Evolutionary conservation across 2,888 invertebrate genomes (phyloP), one percentile per base, ranked within the genome.

Genomic region (Crossocerus cetratus): DNA sequence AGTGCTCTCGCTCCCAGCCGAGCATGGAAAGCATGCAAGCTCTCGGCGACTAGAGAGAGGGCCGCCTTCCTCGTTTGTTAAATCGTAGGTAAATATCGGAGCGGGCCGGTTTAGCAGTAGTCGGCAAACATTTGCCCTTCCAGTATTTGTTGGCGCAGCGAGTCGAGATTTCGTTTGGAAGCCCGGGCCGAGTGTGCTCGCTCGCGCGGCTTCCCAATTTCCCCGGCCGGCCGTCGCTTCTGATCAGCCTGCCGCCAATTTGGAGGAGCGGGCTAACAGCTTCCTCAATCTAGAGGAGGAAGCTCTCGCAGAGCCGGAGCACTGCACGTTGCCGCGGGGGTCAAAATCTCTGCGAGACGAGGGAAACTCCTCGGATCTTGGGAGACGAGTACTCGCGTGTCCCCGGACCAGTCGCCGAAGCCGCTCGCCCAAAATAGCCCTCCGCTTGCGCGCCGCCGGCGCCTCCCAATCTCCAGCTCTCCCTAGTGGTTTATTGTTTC

Each of bases 401-500:
- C 32, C 11, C 32, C 32, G 32, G 32, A 8, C 8, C 5, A 32
- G 32, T 32, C 32, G 5, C 8, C 32, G 32, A 2, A 32, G 16
- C 16, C 16, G 49, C 8, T 11, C 49, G 1, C 49, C 49, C 4
- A 49, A 49, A 49, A 49, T 49, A 49, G 49, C n/a, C 5, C 16
- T 16, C n/a, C 8, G 49, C 14, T 14, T 49, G 49, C 16, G 49
- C 45, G 23, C n/a, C n/a, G 44, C 57, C 20, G 18, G 23, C 32
- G 45, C 13, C 20, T 23, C 53, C 11, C 65, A 49, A 58, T 63
- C 49, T 43, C 18, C 44, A 70, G 32, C 5, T 62, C 70, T 70
- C 70, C 42, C 16, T 18, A 49, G 23, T 16, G 23, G 65, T 74
- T 71, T 71, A 67, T 74, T 67, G 67, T 59, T 66, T 71, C 62